Evolutionary conservation across 1,140 invertebrate species (phyloP), one percentile per base, ranked within the genome.

Genomic region (Melanaphis sacchari): DNA sequence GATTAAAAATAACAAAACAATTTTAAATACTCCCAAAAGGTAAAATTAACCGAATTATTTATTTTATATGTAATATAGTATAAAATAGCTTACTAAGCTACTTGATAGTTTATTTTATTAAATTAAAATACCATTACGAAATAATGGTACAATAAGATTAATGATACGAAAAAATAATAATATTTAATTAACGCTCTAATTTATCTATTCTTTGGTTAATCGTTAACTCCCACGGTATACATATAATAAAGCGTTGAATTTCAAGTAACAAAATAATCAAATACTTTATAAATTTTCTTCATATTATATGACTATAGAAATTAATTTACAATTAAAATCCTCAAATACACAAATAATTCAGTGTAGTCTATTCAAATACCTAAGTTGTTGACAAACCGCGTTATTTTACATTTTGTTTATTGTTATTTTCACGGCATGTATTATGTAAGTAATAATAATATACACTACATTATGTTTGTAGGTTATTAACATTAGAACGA

Each of bases 361-460:
- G 46, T 89, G n/a, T 5, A 49, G 15, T 49, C 0, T 66, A 40
- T 89, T 89, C 36, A 89, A 89, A 89, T 89, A n/a, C n/a, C n/a
- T n/a, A 36, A 54, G 49, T 89, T 54, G 24, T 89, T 54, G 49
- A 89, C 36, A 89, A 89, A 31, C 38, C 49, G 4, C 49, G 36
- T 54, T 36, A 54, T 49, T 54, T 89, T 54, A 89, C 36, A 89
- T 89, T 54, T 54, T 54, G 36, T 89, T 89, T 89, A 54, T 54
- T 38, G 36, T 52, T 54, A 49, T 54, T 89, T 54, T 89, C 2
- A 15, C 36, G 87, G 36, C 36, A 89, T 36, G 9, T 89, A 2
- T 22, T 89, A 52, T 89, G 4, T 88, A 49, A 21, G 1, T 36
- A 24, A 84, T 84, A 31, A 24, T 21, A 24, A 2, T 40, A 24